A percentile compares a stretch with the other conserved stretches of the same genome.
Conservation (phyloP, 2,113 vertebrate genomes). For the Nothocercus julius region DNA sequence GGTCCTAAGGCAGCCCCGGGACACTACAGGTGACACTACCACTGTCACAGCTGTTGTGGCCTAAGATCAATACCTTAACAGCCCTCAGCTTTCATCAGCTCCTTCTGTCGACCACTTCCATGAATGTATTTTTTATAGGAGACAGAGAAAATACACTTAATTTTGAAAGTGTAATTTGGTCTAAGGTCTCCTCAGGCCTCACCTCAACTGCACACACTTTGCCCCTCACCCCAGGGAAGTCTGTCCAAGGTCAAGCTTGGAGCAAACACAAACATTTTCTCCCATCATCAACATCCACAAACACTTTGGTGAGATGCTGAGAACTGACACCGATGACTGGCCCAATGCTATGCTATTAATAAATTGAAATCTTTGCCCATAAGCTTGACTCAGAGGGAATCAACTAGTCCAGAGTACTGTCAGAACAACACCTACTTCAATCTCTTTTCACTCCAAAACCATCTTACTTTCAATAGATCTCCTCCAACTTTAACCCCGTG, state of each 20-base stretch:
- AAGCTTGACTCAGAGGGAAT: neutral
- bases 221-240: neutral
- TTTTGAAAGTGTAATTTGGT: neutral
- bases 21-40: neutral
- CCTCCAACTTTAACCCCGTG: neutral
- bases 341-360: neutral
- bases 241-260: neutral
- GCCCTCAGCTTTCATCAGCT: neutral
- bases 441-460: neutral
- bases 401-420: neutral
- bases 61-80: neutral
- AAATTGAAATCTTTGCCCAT: neutral
- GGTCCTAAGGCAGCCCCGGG: neutral
- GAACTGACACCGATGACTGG: neutral
- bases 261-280: neutral
- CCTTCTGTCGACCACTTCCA: rapidly evolving
- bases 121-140: neutral
- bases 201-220: rapidly evolving
- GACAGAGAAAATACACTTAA: neutral
- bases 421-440: constrained; percentile 14
- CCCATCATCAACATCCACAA: neutral
- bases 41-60: neutral
- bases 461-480: neutral
- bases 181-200: neutral
- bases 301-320: neutral